Conservation (phyloP, 2,888 invertebrate genomes). For the Drosophila flavopinicola region DNA sequence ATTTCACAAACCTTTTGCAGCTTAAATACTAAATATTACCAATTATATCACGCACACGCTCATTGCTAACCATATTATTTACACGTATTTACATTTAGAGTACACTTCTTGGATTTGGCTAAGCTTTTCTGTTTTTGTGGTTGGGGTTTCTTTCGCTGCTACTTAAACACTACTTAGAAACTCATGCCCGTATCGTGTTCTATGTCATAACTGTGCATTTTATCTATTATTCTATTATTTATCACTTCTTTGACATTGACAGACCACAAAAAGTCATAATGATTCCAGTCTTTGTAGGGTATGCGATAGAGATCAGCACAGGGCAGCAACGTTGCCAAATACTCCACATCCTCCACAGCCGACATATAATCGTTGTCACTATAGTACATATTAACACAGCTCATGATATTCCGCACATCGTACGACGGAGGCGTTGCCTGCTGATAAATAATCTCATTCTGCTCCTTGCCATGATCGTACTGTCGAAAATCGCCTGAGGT, state of each 20-base stretch:
- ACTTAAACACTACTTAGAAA: conserved; percentile 34
- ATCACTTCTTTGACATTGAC: conserved; percentile 87
- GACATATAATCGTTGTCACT: conserved; percentile 89
- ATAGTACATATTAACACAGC: conserved; percentile 88
- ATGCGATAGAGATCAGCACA: conserved; percentile 85
- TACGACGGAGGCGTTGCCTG: conserved; percentile 86
- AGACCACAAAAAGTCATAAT: conserved; percentile 89
- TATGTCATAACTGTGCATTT: conserved; percentile 70
- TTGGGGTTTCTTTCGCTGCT: conserved; percentile 1
- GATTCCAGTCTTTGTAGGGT: conserved; percentile 86
- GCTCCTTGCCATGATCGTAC: conserved; percentile 86
- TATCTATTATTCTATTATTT: conserved; percentile 84
- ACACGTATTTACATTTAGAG: conserved; percentile 46
- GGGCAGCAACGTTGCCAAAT: conserved; percentile 84
- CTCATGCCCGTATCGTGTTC: conserved; percentile 49
- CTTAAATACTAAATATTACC: conserved; percentile 43
- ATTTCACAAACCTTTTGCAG: conserved; percentile 63
- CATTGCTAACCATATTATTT: conserved; percentile 42
- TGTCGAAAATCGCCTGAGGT: conserved; percentile 86
- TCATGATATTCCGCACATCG: conserved; percentile 86
- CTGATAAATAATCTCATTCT: conserved; percentile 86
- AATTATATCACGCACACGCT: conserved; percentile 64
- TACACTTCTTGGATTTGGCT: conserved; percentile 33
- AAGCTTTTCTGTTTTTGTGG: conserved; percentile 5
- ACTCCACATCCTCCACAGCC: conserved; percentile 85